phyloP scores from a whole-genome alignment of 2,888 invertebrate genomes.

The Exocentrus adspersus region DNA sequence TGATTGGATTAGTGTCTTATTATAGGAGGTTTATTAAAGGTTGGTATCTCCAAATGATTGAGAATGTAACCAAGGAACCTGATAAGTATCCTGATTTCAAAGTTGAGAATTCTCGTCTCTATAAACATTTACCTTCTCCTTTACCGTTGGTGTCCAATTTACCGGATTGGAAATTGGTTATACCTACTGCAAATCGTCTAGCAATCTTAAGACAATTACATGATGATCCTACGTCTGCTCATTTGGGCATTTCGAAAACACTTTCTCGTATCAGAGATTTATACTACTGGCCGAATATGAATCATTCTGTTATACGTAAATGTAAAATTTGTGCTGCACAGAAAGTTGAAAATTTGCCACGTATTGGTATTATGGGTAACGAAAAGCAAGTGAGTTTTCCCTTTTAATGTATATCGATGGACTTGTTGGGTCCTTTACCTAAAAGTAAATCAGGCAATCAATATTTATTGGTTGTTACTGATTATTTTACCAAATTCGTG shows the following conservation, averaged over 20 bases:
- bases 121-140: background rate
- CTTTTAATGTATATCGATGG: background rate
- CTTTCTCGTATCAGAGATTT: background rate
- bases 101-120: background rate
- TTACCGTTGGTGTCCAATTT: background rate
- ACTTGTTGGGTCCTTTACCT: background rate
- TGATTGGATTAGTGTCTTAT: no score
- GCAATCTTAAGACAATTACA: background rate
- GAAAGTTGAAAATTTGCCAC: background rate
- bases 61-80: background rate
- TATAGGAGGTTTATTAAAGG: no score
- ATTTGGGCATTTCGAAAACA: background rate
- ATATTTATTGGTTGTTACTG: slow-evolving; percentile 36
- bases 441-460: no score
- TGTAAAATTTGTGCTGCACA: no score
- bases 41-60: background rate
- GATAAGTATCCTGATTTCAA: background rate
- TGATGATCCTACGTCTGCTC: background rate
- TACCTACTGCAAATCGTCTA: background rate
- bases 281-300: background rate
- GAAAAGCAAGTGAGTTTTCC: no score
- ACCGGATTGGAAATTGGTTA: background rate
- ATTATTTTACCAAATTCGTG: slow-evolving; percentile 40
- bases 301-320: background rate
- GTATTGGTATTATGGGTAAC: background rate